These are phyloP conservation scores for Choloepus didactylus DNA, from an alignment of 2,797 vertebrate species.

Conservation along the genomic window DNA sequence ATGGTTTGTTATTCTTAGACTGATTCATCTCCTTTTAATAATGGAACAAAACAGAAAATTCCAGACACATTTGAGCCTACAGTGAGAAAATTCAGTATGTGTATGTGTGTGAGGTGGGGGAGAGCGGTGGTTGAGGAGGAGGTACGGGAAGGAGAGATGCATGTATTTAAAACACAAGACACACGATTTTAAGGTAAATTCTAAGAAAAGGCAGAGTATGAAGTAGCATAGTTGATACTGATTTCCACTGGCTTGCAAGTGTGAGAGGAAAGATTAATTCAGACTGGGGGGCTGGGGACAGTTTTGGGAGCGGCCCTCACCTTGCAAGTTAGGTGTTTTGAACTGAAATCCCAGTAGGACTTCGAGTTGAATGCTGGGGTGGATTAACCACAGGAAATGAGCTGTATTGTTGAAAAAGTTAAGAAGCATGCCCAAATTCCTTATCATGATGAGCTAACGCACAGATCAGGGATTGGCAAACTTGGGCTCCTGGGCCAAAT, in stretches of 20 bases:
- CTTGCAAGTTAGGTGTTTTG: not conserved
- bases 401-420: not conserved
- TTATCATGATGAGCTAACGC: not conserved
- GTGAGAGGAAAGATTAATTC: not conserved
- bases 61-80: not conserved
- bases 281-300: not conserved
- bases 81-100: not conserved
- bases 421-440: not conserved
- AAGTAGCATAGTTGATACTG: not conserved
- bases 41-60: not conserved
- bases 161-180: not conserved
- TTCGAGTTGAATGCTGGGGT: not conserved
- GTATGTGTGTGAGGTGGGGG: not conserved
- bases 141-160: not conserved
- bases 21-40: not conserved
- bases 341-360: slow-evolving; percentile 32
- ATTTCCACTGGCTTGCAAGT: not conserved
- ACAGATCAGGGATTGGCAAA: not conserved
- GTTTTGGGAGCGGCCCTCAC: not conserved
- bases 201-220: not conserved
- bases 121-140: not conserved
- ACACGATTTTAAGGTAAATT: not conserved
- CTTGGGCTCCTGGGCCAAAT: no score
- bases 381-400: slow-evolving; percentile 37
- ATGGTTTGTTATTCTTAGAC: not conserved